A percentile compares a stretch with the other conserved stretches of the same genome.
These are phyloP conservation scores for Tachuris rubrigastra DNA, from an alignment of 2,113 vertebrate species.

Conservation along the genomic window DNA sequence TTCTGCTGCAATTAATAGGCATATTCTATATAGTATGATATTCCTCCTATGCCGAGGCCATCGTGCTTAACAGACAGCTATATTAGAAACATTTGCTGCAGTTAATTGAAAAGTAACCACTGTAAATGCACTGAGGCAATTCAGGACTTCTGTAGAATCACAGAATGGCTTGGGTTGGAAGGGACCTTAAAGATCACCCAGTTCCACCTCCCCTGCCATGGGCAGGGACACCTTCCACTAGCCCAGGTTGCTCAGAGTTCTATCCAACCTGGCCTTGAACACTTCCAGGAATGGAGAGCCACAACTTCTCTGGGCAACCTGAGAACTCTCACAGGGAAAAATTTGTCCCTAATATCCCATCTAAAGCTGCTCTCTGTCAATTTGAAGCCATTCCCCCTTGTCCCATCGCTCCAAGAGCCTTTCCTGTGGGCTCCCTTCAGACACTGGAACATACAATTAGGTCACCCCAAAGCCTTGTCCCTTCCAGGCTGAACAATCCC, in stretches of 20 bases:
- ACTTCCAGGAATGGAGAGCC: neutral
- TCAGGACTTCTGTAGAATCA: neutral
- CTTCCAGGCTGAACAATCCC: neutral
- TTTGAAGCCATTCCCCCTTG: neutral
- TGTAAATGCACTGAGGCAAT: neutral
- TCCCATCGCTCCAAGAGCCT: neutral
- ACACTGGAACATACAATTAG: rapidly evolving
- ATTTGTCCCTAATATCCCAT: neutral
- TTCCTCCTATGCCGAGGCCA: neutral
- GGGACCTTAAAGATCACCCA: neutral
- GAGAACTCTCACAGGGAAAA: neutral
- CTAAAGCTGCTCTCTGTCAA: neutral
- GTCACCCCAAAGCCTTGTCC: neutral
- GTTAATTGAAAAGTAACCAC: neutral
- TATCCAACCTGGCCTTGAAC: rapidly evolving
- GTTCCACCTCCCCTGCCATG: neutral
- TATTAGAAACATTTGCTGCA: neutral
- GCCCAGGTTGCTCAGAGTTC: neutral
- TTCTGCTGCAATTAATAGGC: neutral
- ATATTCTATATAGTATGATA: neutral
- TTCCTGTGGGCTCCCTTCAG: neutral
- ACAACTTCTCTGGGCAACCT: neutral
- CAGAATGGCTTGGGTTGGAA: neutral
- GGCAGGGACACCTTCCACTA: neutral
- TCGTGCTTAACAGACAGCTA: neutral